phyloP scores from a whole-genome alignment of 35 echinoderm and acorn worm genomes.

The Ophiothrix spiculata region DNA sequence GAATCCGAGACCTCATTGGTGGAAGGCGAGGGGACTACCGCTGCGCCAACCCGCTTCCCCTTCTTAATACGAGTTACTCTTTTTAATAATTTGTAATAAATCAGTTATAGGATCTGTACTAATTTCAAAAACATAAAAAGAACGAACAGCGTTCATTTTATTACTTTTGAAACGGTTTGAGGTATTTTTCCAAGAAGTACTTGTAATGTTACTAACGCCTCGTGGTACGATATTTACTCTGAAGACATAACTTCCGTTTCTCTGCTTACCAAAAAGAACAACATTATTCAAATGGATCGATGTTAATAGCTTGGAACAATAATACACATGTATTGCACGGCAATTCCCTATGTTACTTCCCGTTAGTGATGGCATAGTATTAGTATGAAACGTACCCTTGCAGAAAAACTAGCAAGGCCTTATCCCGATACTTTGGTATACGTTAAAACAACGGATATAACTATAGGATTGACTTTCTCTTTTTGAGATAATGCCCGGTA shows the following conservation, averaged over 20 bases:
- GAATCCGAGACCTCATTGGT: too few species aligned
- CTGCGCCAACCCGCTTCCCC: too few species aligned
- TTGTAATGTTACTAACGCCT: not conserved
- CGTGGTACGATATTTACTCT: not conserved
- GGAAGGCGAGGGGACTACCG: too few species aligned
- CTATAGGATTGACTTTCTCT: not conserved
- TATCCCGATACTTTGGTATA: not conserved
- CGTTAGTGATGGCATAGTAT: not conserved
- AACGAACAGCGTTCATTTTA: too few species aligned
- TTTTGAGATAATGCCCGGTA: not conserved
- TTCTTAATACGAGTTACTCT: too few species aligned
- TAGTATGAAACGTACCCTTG: not conserved
- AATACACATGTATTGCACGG: not conserved
- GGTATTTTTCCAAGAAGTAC: too few species aligned
- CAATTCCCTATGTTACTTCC: not conserved
- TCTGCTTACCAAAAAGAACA: not conserved
- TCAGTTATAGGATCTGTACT: too few species aligned
- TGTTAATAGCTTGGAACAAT: not conserved
- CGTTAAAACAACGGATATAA: not conserved
- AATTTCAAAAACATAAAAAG: too few species aligned
- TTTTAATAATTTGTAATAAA: too few species aligned
- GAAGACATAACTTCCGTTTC: not conserved
- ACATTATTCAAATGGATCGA: not conserved
- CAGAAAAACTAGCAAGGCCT: not conserved
- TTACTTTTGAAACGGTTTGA: too few species aligned